Evolutionary conservation across 2,113 vertebrate species (phyloP), one percentile per base, ranked within the genome.

Genomic region (Varanus komodoensis): DNA sequence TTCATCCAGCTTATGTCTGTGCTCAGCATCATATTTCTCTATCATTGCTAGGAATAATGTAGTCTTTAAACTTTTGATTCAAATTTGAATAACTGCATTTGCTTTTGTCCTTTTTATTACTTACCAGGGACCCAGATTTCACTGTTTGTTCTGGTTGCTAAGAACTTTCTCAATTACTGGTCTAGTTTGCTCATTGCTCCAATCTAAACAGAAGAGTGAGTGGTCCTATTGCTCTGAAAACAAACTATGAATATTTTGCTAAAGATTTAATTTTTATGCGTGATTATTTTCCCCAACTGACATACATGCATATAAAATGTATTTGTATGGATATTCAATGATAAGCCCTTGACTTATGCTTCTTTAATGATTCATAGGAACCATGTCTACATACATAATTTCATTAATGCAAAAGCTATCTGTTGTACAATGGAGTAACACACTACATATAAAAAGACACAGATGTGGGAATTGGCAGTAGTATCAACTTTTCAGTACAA

Each of bases 401-500:
- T 89, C 34, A 77, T 54, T 89, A 67, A 83, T 73, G 34, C 69
- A 89, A 84, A 84, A 78, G 44, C 38, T 68, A 19, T 25, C 25
- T 50, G 84, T 67, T 64, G 73, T 68, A 67, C 38, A 6, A 29
- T 29, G 7, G 38, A 87, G 38, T 68, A 67, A 67, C 12, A 83
- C 32, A 84, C 73, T 77, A 44, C 78, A 85, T 61, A 74, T 27
- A 88, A 38, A n/a, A 67, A 68, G 68, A 61, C 34, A 15, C 90
- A 94, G 74, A 77, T 94, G 89, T 89, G 52, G 87, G 84, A 75
- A 54, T 48, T 82, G 52, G 84, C 8, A 1, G 1, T 80, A 3
- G 0, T 83, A 74, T 67, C 90, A 85, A 75, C 44, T 90, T 84
- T 85, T 5, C 87, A 19, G 14, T 17, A 32, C 61, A 89, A 75